Base-by-base conservation (phyloP, 2,888 invertebrate genomes). In the Listrodromus nycthemerus region DNA sequence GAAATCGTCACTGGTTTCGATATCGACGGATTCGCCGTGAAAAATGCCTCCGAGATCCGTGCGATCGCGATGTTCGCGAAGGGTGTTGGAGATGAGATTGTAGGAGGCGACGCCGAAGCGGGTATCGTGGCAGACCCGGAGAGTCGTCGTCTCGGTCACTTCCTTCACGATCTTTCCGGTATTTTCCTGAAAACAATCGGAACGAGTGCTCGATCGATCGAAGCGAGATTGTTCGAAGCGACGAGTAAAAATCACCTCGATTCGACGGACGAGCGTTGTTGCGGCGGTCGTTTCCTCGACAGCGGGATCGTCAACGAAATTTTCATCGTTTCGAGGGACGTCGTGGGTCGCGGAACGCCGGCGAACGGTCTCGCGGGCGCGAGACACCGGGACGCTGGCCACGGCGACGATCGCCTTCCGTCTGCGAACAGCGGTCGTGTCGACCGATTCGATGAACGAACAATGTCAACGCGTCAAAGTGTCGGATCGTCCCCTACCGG, bases 31-130 rank as follows among this genome's bases (percentile, higher is more conserved):
- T n/a, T n/a, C n/a, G n/a, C n/a, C n/a, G n/a, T n/a, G n/a, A n/a
- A 85, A 79, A 80, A 88, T 84, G 63, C 91, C 90, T 63, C 86
- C 88, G n/a, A 89, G 79, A 41, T 91, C 89, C 1, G 88, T 77
- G 30, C 91, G 86, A 4, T 92, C 90, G 3, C 86, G 88, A 86
- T 88, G 89, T 50, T 95, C 94, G 75, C 92, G 90, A 1, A 94
- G 91, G 0, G 94, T 94, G 86, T 95, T 95, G 0, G 95, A 94
- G 37, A 94, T 94, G 63, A 95, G 88, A 24, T 95, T 94, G 89
- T 94, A 95, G 1, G 95, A 95, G 19, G 94, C 92, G n/a, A 95
- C 94, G 3, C 94, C 95, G 73, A 95, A 88, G 21, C 93, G 93
- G 79, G 94, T 94, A 69, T 94, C 93, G 82, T 95, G 95, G 24